Evolutionary conservation across 1,140 invertebrate species (phyloP).

Genomic region (Riptortus pedestris): DNA sequence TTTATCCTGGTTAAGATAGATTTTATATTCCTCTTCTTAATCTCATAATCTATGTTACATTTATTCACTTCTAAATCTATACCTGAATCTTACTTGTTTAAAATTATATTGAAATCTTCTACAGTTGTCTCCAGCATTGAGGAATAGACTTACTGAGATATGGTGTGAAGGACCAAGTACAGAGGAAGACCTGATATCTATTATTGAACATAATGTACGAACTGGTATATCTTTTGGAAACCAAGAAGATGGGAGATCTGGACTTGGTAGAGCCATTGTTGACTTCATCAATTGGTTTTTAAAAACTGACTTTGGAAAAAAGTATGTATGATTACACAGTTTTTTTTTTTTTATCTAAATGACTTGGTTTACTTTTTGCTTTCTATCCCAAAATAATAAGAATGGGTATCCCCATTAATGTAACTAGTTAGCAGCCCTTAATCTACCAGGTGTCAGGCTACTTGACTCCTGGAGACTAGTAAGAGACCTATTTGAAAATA

Average conservation of each 20-base stretch:
- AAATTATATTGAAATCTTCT: constrained; percentile 18
- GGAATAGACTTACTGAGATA: constrained; percentile 97
- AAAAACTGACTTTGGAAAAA: constrained; percentile 58
- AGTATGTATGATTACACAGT: constrained; percentile 34
- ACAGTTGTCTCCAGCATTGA: constrained; percentile 83
- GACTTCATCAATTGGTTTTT: constrained; percentile 73
- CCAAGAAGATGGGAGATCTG: constrained; percentile 45
- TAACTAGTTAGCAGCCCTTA: too few relatives aligned
- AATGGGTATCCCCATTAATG: too few relatives aligned
- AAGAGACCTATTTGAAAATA: too few relatives aligned
- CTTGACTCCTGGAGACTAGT: too few relatives aligned
- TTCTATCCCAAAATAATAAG: too few relatives aligned
- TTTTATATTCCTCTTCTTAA: too few relatives aligned
- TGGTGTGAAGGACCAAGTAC: constrained; percentile 77
- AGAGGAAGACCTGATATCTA: constrained; percentile 56
- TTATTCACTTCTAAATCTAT: too few relatives aligned
- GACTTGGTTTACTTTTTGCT: background rate
- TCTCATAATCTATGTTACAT: too few relatives aligned
- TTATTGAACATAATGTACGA: constrained; percentile 65
- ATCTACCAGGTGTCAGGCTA: too few relatives aligned
- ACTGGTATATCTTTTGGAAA: constrained; percentile 42
- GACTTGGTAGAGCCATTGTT: constrained; percentile 57
- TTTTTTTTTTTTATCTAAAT: constrained; percentile 8
- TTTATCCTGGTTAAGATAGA: too few relatives aligned
- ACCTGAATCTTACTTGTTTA: too few relatives aligned